A percentile compares a stretch with the other conserved stretches of the same genome.
These are phyloP conservation scores for Mesocricetus auratus DNA, from an alignment of 2,113 vertebrate species.

Conservation along the genomic window DNA sequence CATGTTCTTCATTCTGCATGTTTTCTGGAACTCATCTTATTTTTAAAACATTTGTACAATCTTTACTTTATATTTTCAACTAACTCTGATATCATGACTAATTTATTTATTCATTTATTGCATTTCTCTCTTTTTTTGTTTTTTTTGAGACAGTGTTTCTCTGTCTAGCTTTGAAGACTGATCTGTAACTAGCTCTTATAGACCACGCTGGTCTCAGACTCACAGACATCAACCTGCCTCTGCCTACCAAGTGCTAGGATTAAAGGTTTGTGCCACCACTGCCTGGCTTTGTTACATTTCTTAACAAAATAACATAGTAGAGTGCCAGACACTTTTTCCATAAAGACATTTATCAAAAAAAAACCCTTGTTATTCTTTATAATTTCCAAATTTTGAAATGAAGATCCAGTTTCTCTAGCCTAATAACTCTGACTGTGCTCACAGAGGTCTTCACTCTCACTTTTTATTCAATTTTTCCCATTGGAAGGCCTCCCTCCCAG, in stretches of 20 bases:
- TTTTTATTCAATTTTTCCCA: background rate
- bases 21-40: background rate
- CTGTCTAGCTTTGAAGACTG: too few relatives aligned
- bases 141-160: too few relatives aligned
- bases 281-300: background rate
- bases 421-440: background rate
- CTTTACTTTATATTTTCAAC: background rate
- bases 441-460: background rate
- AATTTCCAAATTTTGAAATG: background rate
- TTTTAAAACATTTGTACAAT: background rate
- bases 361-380: background rate
- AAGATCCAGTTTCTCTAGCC: background rate
- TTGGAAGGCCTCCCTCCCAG: background rate
- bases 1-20: background rate
- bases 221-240: too few relatives aligned
- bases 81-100: background rate
- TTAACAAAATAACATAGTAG: background rate
- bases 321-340: background rate
- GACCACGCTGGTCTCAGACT: too few relatives aligned
- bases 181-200: too few relatives aligned
- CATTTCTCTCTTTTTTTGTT: too few relatives aligned
- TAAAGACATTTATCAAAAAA: background rate
- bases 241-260: too few relatives aligned
- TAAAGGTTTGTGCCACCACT: too few relatives aligned
- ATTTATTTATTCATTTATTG: background rate